These are phyloP conservation scores for Ibidorhyncha struthersii DNA, from an alignment of 2,113 vertebrate genomes.

Conservation along the genomic window DNA sequence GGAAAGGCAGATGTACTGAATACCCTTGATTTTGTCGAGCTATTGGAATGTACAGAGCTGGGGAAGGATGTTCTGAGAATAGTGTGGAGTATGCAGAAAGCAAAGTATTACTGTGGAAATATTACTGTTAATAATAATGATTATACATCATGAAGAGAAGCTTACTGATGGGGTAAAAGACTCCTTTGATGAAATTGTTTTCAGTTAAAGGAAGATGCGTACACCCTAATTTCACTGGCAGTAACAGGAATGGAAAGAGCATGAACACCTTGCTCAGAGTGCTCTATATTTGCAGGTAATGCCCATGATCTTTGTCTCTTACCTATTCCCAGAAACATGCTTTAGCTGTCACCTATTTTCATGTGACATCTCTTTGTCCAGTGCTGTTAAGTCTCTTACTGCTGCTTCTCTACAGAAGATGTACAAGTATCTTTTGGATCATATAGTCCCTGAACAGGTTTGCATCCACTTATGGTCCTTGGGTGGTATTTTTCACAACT, in stretches of 20 bases:
- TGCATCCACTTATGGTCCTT: background rate
- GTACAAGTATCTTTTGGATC: background rate
- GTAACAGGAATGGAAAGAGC: background rate
- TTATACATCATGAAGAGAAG: background rate
- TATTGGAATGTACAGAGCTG: background rate
- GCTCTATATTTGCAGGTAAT: background rate
- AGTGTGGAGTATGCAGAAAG: background rate
- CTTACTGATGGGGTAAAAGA: background rate
- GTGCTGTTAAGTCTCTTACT: background rate
- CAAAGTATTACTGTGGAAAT: background rate
- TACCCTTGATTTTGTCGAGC: background rate
- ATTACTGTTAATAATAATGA: background rate
- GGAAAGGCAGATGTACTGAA: background rate
- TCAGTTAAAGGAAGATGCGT: background rate
- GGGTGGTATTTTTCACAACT: background rate
- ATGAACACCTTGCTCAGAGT: background rate
- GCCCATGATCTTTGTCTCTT: background rate
- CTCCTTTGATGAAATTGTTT: background rate
- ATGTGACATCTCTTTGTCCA: background rate
- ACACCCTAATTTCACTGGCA: background rate
- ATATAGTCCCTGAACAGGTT: background rate
- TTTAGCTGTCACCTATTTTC: background rate
- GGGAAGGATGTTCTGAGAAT: background rate
- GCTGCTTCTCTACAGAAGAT: background rate
- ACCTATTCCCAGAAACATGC: background rate